A percentile compares a stretch with the other conserved stretches of the same genome.
Conservation (phyloP, 1,140 invertebrate species). For the Drosophila virilis region DNA sequence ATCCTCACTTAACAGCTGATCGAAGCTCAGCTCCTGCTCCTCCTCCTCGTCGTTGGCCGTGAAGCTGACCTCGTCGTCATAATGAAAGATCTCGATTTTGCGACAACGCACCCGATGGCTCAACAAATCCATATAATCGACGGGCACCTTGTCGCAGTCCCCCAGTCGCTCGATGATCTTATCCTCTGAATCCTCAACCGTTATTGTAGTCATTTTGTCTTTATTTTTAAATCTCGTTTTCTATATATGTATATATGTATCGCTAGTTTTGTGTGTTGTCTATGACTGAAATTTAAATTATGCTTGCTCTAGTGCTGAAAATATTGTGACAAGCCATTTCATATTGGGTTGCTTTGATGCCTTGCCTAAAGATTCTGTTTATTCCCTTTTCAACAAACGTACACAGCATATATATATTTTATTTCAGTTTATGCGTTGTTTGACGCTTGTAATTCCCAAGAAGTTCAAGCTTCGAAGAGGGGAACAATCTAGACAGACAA, state of each 20-base stretch:
- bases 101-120: conserved; percentile 30
- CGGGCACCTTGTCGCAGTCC: conserved; percentile 24
- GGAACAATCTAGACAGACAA: no score
- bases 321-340: no score
- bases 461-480: no score
- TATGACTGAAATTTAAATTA: conserved; percentile 1
- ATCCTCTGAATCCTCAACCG: not conserved
- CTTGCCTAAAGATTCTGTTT: no score
- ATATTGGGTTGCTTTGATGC: no score
- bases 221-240: not conserved
- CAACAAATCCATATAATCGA: conserved; percentile 53
- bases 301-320: not conserved
- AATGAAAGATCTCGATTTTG: conserved; percentile 56
- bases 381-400: no score
- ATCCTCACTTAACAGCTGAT: conserved; percentile 1
- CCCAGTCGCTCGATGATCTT: conserved; percentile 24
- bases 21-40: conserved; percentile 9
- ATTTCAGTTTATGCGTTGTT: no score
- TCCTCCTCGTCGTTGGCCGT: conserved; percentile 23
- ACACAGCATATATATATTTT: no score
- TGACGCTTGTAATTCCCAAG: no score
- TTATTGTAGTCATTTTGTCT: not conserved
- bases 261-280: not conserved
- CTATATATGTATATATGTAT: not conserved
- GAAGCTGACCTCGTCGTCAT: conserved; percentile 54